These are phyloP conservation scores for Eulacestoma nigropectus DNA, from an alignment of 2,113 vertebrate species.

Conservation along the genomic window DNA sequence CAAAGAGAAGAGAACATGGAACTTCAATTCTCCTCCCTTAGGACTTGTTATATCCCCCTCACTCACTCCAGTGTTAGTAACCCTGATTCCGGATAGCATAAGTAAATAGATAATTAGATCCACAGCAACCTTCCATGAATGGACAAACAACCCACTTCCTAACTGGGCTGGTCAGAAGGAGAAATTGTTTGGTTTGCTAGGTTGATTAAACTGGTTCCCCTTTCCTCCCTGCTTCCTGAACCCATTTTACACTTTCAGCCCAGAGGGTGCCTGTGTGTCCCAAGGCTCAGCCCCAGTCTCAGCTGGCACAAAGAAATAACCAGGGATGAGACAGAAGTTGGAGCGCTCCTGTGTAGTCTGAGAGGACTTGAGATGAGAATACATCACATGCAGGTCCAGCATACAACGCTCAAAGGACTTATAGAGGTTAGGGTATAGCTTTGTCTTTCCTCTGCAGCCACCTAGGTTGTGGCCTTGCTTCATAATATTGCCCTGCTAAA, in stretches of 20 bases:
- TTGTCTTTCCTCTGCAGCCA: not conserved
- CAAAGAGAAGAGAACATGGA: not conserved
- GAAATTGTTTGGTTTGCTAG: not conserved
- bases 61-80: accelerated
- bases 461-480: not conserved
- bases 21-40: not conserved
- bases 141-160: not conserved
- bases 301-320: not conserved
- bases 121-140: not conserved
- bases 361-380: not conserved
- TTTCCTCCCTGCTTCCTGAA: not conserved
- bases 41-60: not conserved
- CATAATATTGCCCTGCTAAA: not conserved
- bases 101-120: not conserved
- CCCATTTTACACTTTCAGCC: not conserved
- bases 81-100: not conserved
- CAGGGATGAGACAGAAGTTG: not conserved
- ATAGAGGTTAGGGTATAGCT: not conserved
- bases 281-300: not conserved
- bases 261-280: too few relatives aligned
- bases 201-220: not conserved
- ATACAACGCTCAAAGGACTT: accelerated
- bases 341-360: not conserved
- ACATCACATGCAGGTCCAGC: not conserved
- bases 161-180: not conserved